phyloP scores from a whole-genome alignment of 2,113 vertebrate genomes.

The Otocyon megalotis region DNA sequence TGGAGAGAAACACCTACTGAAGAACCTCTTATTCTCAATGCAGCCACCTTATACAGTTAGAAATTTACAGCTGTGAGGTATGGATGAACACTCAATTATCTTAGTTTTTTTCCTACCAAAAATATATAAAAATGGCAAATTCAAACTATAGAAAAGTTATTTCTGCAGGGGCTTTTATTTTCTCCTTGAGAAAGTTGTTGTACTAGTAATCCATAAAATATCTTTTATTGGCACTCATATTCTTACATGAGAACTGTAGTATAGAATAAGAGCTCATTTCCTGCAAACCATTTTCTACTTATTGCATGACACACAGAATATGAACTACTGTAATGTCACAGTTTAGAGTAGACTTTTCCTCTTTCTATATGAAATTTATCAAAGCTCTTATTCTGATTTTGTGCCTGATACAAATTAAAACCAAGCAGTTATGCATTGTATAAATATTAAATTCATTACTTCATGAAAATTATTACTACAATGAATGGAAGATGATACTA shows the following conservation, averaged over 20 bases:
- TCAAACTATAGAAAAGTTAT: not conserved
- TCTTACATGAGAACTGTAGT: not conserved
- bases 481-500: slow-evolving; percentile 23
- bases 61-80: not conserved
- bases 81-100: not conserved
- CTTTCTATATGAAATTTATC: slow-evolving; percentile 16
- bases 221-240: not conserved
- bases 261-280: slow-evolving; percentile 26
- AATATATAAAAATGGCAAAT: slow-evolving; percentile 21
- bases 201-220: slow-evolving; percentile 3
- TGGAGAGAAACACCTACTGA: not conserved
- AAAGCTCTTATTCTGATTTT: not conserved
- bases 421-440: not conserved
- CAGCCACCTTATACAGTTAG: not conserved
- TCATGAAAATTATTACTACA: slow-evolving; percentile 10
- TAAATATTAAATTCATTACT: slow-evolving; percentile 33
- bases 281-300: not conserved
- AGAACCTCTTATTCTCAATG: not conserved
- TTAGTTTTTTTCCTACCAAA: not conserved
- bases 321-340: slow-evolving; percentile 16
- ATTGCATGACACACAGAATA: not conserved
- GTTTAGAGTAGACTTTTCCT: slow-evolving; percentile 33
- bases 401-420: not conserved
- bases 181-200: slow-evolving; percentile 2
- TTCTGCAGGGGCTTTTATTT: not conserved